Conservation (phyloP, 1,140 invertebrate species). For the Ooceraea biroi region DNA sequence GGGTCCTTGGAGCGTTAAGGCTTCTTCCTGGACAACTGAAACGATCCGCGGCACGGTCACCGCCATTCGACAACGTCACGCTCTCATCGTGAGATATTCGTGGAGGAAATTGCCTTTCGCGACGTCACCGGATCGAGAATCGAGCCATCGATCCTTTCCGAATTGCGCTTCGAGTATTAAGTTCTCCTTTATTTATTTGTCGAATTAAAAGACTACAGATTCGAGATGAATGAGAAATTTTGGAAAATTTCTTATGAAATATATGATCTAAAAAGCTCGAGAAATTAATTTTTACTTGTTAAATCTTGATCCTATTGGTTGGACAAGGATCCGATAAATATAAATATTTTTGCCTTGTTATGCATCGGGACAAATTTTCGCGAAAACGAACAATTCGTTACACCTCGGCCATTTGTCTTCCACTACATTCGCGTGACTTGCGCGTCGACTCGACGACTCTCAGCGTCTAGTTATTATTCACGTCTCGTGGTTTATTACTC, state of each 20-base stretch:
- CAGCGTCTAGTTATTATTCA: conserved; percentile 58
- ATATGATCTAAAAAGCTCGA: no score
- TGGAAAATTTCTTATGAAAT: no score
- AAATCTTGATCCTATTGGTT: conserved; percentile 12
- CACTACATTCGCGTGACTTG: conserved; percentile 49
- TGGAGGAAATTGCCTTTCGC: conserved; percentile 39
- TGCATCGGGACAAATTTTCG: conserved; percentile 26
- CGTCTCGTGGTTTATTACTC: conserved; percentile 58
- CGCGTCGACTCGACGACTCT: conserved; percentile 58
- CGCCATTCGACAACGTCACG: conserved; percentile 11
- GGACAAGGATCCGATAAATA: neutral
- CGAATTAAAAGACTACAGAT: neutral
- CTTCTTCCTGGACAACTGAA: conserved; percentile 55
- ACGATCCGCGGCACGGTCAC: conserved; percentile 56
- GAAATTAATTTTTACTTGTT: conserved; percentile 23
- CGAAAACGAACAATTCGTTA: conserved; percentile 56
- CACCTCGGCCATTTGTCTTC: conserved; percentile 46
- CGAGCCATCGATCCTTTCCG: neutral
- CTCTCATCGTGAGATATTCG: neutral
- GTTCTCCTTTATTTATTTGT: neutral
- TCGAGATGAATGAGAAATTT: no score
- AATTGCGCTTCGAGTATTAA: neutral
- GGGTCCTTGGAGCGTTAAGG: conserved; percentile 13
- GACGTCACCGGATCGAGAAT: conserved; percentile 24
- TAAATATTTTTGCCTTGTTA: neutral